Base-by-base conservation (phyloP, 1,140 invertebrate species). In the Procambarus clarkii region DNA sequence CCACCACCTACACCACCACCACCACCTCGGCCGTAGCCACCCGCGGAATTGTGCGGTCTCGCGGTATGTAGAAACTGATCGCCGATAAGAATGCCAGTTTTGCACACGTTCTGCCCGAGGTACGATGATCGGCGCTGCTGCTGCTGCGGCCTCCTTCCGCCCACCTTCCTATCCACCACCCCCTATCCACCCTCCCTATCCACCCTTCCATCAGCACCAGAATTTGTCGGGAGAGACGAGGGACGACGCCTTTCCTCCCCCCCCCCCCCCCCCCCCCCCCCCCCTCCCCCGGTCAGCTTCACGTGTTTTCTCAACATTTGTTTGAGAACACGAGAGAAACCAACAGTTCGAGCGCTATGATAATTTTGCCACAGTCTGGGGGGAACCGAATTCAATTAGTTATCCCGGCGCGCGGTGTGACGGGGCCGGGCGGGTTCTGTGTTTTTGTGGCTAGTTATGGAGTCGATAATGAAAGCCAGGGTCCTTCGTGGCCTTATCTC, bases 11-110 rank as follows among this genome's bases (percentile, higher is more conserved):
- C n/a, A n/a, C n/a, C n/a, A n/a, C n/a, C n/a, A n/a, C n/a, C n/a
- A n/a, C n/a, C n/a, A n/a, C 7, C 79, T 58, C 79, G 5, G 18
- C 69, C 79, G 13, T 77, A 45, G 7, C 64, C 54, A 13, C 71
- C 11, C 21, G 21, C n/a, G 69, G 69, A 86, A 71, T 86, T 86
- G 85, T 86, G 71, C 54, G 76, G 85, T n/a, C 86, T 87, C 78
- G 86, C 45, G 86, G 86, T 78, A 87, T 87, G 86, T 87, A 60
- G 86, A 79, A 87, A 87, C 86, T 87, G 76, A 79, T 78, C 50
- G 54, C 34, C 86, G 86, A 87, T 87, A 87, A 87, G 86, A 87
- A 87, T 87, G 86, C 86, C 76, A 87, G 86, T 87, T 87, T 87
- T 87, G 86, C 86, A 77, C 48, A 87, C 50, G 54, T 78, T 60